Evolutionary conservation across 2,113 vertebrate genomes (phyloP), one percentile per base, ranked within the genome.

Genomic region (Calcarius ornatus): DNA sequence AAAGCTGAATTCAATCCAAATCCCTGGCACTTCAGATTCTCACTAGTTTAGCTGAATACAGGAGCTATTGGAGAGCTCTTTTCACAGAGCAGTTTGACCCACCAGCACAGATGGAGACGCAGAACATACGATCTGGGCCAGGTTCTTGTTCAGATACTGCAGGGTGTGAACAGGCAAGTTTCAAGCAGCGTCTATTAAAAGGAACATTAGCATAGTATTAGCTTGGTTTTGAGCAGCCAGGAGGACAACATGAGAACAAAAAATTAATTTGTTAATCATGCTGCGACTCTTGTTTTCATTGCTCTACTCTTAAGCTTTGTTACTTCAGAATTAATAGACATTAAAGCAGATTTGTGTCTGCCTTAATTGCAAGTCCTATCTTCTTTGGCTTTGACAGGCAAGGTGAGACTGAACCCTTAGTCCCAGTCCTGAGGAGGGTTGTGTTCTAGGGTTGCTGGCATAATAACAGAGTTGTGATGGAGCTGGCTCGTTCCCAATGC

Each of bases 71-170:
- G 72, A 85, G 88, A 80, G 28, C 9, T 80, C 53, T 92, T 88
- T 71, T 90, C 92, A 75, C 82, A 78, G 40, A 88, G 64, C 76
- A 42, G 47, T 84, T 81, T 96, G 92, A 90, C 90, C 93, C 76
- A 95, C 27, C 47, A 73, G 92, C 72, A 95, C 86, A 86, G 82
- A 90, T 83, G 86, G 92, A 90, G 81, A 53, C 0, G 1, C 28
- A 81, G 87, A 93, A 86, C 22, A 6, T 42, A 73, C 0, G 4
- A 57, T 68, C 71, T 86, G 82, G 88, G 79, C 68, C 85, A 95
- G 85, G 68, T 92, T 91, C 68, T 63, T 13, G 3, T 63, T 88
- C 90, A 78, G 43, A 86, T 72, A 24, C 75, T 78, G 64, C 63
- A 83, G 47, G 37, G 64, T 94, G 75, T 1, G 6, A 94, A 71